Evolutionary conservation across 2,888 invertebrate genomes (phyloP), one percentile per base, ranked within the genome.

Genomic region (Lasioglossum lativentre): DNA sequence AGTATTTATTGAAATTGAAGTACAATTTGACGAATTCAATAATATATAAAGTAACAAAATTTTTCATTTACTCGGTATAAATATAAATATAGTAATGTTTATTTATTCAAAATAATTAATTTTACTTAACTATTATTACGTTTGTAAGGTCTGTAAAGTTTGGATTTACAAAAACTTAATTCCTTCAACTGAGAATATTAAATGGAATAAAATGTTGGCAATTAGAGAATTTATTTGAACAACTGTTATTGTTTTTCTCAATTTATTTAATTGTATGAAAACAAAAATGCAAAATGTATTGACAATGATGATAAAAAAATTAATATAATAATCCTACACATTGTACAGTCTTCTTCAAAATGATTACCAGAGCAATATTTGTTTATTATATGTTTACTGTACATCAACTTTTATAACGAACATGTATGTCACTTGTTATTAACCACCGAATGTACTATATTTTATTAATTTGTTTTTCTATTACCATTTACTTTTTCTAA

Each of bases 81-180:
- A 12, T 56, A 56, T 56, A 56, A n/a, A 4, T n/a, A n/a, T 56
- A 56, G 12, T 12, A 56, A n/a, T 56, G 12, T 56, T 56, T 56
- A 56, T 56, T 56, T 56, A 56, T n/a, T n/a, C 56, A n/a, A 1
- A 56, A 56, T n/a, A n/a, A 56, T 56, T 56, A 56, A 56, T 56
- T n/a, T 56, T n/a, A n/a, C n/a, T 56, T 56, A 56, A 45, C 59
- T 73, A 10, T 59, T 78, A 19, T 73, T 63, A 73, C n/a, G 14
- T 34, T 45, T 10, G n/a, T 73, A 19, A 63, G n/a, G 4, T 71
- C 40, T 71, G 38, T 42, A 66, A 66, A 63, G 23, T 73, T 74
- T 66, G 27, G 27, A 14, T 19, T 38, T 56, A 73, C n/a, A 16
- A 4, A 66, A 66, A 70, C 38, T 70, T 27, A 66, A n/a, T 56